Evolutionary conservation across 2,888 invertebrate genomes (phyloP).

Genomic region (Lasiommata megera): DNA sequence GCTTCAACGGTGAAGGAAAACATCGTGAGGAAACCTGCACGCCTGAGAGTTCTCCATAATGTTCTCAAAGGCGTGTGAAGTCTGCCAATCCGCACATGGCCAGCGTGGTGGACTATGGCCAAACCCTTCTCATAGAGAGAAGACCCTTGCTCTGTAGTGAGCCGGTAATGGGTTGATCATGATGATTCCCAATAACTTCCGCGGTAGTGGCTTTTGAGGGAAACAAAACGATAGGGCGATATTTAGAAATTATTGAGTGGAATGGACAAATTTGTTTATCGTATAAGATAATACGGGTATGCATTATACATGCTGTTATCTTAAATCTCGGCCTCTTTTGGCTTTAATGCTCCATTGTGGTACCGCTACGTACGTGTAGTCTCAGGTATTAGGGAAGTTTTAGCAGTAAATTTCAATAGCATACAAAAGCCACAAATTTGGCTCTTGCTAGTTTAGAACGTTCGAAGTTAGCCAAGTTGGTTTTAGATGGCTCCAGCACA

Average conservation of each 20-base stretch:
- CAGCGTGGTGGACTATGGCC: no score
- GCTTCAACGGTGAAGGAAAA: no score
- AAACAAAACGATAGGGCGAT: conserved; percentile 7
- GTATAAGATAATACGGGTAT: conserved; percentile 24
- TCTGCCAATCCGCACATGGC: no score
- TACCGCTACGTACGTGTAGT: conserved; percentile 32
- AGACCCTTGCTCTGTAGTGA: no score
- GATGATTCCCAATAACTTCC: no score
- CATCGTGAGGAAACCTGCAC: no score
- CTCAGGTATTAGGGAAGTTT: conserved; percentile 56
- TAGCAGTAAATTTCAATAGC: conserved; percentile 76
- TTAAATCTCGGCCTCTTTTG: conserved; percentile 32
- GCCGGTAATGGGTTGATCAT: no score
- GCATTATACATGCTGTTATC: conserved; percentile 31
- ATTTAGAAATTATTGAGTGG: conserved; percentile 21
- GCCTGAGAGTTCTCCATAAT: no score
- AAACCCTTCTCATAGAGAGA: no score
- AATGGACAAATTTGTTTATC: conserved; percentile 27
- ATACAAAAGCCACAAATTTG: conserved; percentile 73
- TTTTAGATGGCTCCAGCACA: conserved; percentile 44
- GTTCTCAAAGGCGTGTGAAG: no score
- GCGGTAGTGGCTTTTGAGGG: not conserved
- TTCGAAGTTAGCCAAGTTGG: conserved; percentile 60
- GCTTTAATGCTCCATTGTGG: conserved; percentile 38
- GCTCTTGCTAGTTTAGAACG: conserved; percentile 55